Percentiles rank a stretch among this genome's conserved stretches.
phyloP scores from a whole-genome alignment of 2,797 vertebrate genomes.

The Zenarchopterus dispar region DNA sequence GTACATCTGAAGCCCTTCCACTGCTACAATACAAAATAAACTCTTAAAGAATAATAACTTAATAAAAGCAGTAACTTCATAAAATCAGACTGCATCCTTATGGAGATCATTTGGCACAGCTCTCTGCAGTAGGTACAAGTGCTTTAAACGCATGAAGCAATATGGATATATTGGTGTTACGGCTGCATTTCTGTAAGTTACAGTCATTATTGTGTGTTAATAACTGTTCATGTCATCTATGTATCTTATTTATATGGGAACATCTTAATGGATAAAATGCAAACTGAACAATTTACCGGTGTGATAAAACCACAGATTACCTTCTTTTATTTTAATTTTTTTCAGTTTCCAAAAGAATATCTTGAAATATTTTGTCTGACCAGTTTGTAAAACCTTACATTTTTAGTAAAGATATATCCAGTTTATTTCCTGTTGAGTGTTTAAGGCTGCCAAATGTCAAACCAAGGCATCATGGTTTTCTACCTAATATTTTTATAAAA shows the following conservation, averaged over 20 bases:
- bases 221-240: neutral
- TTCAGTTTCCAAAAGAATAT: no score
- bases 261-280: neutral
- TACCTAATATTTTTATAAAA: no score
- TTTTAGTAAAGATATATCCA: no score
- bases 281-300: neutral
- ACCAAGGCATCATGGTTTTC: no score
- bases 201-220: neutral
- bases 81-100: constrained; percentile 13
- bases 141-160: constrained; percentile 17
- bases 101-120: neutral
- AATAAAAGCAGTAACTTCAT: constrained; percentile 36
- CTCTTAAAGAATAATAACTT: constrained; percentile 51
- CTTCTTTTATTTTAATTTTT: neutral
- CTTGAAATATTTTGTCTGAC: no score
- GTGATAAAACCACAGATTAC: neutral
- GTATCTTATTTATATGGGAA: neutral
- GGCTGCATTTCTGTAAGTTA: neutral
- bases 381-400: no score
- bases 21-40: constrained; percentile 29
- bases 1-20: constrained; percentile 58
- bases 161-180: constrained; percentile 4
- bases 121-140: constrained; percentile 5
- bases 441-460: no score
- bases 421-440: no score